phyloP scores from a whole-genome alignment of 2,113 vertebrate species.

The Emberiza fucata region DNA sequence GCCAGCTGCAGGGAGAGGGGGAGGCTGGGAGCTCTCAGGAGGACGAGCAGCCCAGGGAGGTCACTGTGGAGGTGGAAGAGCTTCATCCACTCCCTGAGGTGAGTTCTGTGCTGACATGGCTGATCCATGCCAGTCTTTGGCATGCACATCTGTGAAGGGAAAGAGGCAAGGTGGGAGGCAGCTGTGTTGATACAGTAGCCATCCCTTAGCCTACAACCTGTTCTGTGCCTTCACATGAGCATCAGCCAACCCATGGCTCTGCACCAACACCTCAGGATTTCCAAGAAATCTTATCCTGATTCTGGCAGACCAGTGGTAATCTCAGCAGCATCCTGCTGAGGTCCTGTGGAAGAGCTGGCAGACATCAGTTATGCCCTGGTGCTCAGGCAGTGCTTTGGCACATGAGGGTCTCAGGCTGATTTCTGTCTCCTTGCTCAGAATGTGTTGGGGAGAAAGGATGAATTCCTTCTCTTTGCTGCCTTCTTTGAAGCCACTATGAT shows the following conservation, averaged over 20 bases:
- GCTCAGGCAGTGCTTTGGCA: neutral
- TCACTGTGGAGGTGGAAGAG: conserved; percentile 87
- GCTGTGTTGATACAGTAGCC: neutral
- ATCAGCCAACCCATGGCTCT: neutral
- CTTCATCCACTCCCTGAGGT: conserved; percentile 88
- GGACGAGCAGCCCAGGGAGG: conserved; percentile 77
- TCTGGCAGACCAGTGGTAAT: neutral
- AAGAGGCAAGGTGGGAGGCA: neutral
- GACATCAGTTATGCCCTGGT: neutral
- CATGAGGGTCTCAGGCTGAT: neutral
- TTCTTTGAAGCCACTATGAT: conserved; percentile 94
- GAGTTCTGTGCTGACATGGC: neutral
- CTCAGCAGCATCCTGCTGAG: neutral
- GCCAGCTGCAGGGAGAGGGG: neutral
- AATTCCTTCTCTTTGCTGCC: conserved; percentile 88
- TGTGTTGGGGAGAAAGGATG: conserved; percentile 79
- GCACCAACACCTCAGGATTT: neutral
- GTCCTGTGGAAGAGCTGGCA: neutral
- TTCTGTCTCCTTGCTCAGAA: conserved; percentile 69
- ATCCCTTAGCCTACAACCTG: neutral
- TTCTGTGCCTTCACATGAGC: neutral
- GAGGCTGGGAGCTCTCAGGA: conserved; percentile 12
- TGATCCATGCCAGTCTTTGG: neutral
- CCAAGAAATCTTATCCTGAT: neutral
- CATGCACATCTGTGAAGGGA: neutral